Percentiles rank a stretch among this genome's conserved stretches.
These are phyloP conservation scores for Tympanoctomys barrerae DNA, from an alignment of 2,797 vertebrate genomes.

Conservation along the genomic window DNA sequence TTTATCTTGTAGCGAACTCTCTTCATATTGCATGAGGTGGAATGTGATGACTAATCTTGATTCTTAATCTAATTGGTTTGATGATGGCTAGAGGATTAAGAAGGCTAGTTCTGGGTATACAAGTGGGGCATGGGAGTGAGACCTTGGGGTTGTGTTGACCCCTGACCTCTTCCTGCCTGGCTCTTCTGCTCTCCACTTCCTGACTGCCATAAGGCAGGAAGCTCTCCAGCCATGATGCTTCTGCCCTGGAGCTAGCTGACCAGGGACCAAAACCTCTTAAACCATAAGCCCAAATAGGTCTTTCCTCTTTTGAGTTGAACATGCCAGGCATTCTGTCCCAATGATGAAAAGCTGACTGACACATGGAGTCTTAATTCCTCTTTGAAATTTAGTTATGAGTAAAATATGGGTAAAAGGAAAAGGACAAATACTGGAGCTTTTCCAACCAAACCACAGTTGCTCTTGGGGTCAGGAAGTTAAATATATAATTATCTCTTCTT, in stretches of 20 bases:
- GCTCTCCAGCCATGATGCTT: background rate
- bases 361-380: background rate
- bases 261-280: background rate
- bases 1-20: constrained; percentile 1
- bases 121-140: background rate
- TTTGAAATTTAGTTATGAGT: constrained; percentile 40
- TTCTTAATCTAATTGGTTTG: background rate
- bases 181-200: background rate
- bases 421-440: background rate
- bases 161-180: background rate
- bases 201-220: background rate
- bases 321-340: background rate
- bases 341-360: background rate
- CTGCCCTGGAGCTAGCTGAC: background rate
- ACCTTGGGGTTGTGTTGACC: background rate
- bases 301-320: background rate
- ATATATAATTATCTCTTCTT: constrained; percentile 7
- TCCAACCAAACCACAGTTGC: background rate
- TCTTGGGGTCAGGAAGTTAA: background rate
- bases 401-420: background rate
- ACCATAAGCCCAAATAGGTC: background rate
- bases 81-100: background rate
- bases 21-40: background rate
- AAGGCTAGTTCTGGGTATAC: background rate
- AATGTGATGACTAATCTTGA: background rate